phyloP scores from a whole-genome alignment of 2,797 vertebrate genomes.

The Liasis olivaceus region DNA sequence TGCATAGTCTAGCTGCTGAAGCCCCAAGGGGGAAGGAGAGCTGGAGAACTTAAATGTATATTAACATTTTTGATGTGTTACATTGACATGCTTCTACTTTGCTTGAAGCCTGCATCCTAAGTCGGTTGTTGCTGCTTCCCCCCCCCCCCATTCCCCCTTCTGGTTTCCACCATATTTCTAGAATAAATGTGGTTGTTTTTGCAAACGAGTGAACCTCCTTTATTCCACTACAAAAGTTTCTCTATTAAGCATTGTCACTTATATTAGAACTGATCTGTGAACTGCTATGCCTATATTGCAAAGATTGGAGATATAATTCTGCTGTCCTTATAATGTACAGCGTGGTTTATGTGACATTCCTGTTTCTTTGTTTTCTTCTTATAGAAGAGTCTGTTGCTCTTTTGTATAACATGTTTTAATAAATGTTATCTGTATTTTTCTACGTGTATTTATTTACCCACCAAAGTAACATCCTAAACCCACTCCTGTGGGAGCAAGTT shows the following conservation, averaged over 20 bases:
- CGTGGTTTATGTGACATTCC: conserved; percentile 79
- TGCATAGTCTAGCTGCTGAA: conserved; percentile 59
- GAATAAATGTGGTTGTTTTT: conserved; percentile 74
- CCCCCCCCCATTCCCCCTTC: conserved; percentile 14
- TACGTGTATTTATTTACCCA: conserved; percentile 66
- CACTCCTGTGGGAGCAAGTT: neutral
- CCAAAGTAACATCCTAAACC: conserved; percentile 2
- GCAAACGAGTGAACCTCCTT: conserved; percentile 74
- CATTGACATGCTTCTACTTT: conserved; percentile 59
- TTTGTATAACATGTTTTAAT: conserved; percentile 84
- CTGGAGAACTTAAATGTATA: conserved; percentile 66
- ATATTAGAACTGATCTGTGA: conserved; percentile 75
- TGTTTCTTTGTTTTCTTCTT: conserved; percentile 83
- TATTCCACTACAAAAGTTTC: conserved; percentile 65
- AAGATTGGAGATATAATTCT: conserved; percentile 75
- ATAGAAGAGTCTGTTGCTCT: conserved; percentile 81
- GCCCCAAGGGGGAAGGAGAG: conserved; percentile 58
- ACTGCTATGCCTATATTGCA: conserved; percentile 75
- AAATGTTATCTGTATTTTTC: conserved; percentile 82
- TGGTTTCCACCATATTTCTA: conserved; percentile 69
- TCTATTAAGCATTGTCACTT: conserved; percentile 72
- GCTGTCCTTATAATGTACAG: conserved; percentile 78
- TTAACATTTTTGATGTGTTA: conserved; percentile 69
- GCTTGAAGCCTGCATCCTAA: conserved; percentile 72
- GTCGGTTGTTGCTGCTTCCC: conserved; percentile 67